Conservation (phyloP, 2,113 vertebrate species). For the Tinamus guttatus region DNA sequence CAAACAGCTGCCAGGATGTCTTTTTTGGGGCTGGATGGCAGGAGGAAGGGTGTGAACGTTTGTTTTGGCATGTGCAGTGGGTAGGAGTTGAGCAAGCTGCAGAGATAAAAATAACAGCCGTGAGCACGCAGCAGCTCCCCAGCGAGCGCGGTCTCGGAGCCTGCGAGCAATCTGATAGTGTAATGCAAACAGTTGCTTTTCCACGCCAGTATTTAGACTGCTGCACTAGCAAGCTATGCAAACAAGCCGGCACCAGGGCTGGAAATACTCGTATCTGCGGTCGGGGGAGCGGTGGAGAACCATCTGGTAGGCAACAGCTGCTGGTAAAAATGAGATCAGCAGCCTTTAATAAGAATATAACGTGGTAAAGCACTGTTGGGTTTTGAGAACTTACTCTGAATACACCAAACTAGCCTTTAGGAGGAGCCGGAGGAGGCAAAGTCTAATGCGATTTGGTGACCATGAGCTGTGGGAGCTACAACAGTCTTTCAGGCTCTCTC, state of each 20-base stretch:
- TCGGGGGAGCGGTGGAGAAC: neutral
- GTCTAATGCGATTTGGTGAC: neutral
- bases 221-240: neutral
- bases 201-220: neutral
- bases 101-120: neutral
- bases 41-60: neutral
- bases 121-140: neutral
- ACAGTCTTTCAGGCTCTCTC: neutral
- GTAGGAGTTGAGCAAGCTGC: neutral
- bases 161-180: neutral
- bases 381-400: neutral
- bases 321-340: neutral
- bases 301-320: neutral
- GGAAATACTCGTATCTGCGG: neutral
- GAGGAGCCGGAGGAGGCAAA: neutral
- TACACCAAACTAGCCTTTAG: neutral
- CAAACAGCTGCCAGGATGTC: neutral
- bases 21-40: neutral
- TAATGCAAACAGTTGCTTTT: neutral
- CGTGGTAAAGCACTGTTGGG: neutral
- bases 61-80: neutral
- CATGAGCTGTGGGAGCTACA: neutral
- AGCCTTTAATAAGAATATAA: accelerated
- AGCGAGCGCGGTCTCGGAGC: accelerated
- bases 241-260: neutral